Conservation (phyloP, 2,113 vertebrate genomes). For the Scatophagus argus region DNA sequence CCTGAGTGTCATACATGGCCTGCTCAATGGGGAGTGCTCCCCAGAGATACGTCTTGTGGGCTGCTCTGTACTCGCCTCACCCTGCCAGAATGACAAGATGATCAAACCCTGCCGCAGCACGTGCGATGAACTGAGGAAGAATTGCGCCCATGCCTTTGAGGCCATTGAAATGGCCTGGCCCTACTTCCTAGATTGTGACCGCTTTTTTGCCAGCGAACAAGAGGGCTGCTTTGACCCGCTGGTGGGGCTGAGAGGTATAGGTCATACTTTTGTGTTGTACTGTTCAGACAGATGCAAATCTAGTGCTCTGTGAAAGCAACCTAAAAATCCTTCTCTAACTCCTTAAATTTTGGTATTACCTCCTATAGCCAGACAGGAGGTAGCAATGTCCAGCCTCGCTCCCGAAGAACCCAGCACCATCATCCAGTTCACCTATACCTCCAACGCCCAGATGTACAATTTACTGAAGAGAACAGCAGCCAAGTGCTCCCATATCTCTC, state of each 20-base stretch:
- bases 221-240: constrained; percentile 94
- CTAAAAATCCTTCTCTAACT: neutral
- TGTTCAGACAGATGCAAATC: neutral
- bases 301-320: neutral
- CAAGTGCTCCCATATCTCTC: constrained; percentile 90
- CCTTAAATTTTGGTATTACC: constrained; percentile 5
- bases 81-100: constrained; percentile 82
- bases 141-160: constrained; percentile 91
- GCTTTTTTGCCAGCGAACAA: constrained; percentile 87
- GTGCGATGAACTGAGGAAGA: constrained; percentile 88
- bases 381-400: constrained; percentile 72
- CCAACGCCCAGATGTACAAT: constrained; percentile 91
- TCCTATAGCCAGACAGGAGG: constrained; percentile 83
- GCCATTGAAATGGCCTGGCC: constrained; percentile 98
- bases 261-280: neutral
- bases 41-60: constrained; percentile 93
- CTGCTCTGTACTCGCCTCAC: constrained; percentile 92
- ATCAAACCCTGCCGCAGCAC: constrained; percentile 90
- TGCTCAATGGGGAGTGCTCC: constrained; percentile 94
- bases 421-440: constrained; percentile 91
- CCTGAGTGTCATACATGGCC: constrained; percentile 90
- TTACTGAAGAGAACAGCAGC: constrained; percentile 89
- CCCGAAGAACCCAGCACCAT: constrained; percentile 86
- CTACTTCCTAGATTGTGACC: constrained; percentile 95
- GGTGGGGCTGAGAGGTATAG: constrained; percentile 87